Evolutionary conservation across 2,113 vertebrate genomes (phyloP), one percentile per base, ranked within the genome.

Genomic region (Leiothrix lutea): DNA sequence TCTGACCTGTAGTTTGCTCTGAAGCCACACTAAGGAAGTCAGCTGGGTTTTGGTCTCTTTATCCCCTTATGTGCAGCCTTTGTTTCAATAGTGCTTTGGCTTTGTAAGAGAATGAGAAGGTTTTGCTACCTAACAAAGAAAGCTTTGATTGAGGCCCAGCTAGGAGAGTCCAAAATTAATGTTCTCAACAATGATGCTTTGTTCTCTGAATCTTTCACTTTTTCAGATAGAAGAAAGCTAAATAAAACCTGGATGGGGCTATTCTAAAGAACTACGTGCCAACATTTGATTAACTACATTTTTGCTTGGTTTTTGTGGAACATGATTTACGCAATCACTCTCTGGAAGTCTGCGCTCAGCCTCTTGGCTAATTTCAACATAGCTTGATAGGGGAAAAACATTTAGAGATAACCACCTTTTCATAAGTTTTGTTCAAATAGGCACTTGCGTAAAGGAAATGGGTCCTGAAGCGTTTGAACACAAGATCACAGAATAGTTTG

Each of bases 61-160:
- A 88, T 88, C 21, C 67, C 17, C 44, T 80, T 91, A 82, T 31
- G 11, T 70, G 42, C 74, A 62, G 42, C 45, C 64, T 92, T 84
- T 95, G 71, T 94, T 97, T 94, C 94, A 84, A 62, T 58, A 74
- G 40, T 77, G 50, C 57, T 91, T 86, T 96, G 82, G 82, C 80
- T 93, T 94, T 71, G 38, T 51, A 81, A 84, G 44, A 83, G 40
- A 96, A 93, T 87, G 58, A 94, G 75, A 80, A 94, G 60, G 72
- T 94, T 94, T 95, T 69, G 50, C 36, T 86, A 81, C 45, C 40
- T 84, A 92, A 97, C 90, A 97, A 97, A 94, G 91, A 79, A 90
- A 84, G 79, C 93, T 97, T 97, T 97, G 74, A 95, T 2, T 88
- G n/a, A 22, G 36, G 47, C 66, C 70, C 91, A 88, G 78, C 69